Base-by-base conservation (phyloP, 2,888 invertebrate genomes). In the Stratiomys singularior region DNA sequence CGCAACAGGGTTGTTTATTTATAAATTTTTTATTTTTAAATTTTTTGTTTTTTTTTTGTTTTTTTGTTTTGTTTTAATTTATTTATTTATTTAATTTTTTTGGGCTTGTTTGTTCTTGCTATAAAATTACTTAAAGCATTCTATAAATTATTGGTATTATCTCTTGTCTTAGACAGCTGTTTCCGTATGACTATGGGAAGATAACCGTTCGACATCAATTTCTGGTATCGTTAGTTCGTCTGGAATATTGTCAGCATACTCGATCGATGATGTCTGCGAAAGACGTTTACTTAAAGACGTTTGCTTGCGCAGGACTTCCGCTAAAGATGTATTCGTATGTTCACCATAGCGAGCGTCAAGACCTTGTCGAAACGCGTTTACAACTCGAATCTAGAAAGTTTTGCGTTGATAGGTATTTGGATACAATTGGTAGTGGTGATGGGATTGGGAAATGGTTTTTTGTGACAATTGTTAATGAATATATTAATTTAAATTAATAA, bases 281-380 rank as follows among this genome's bases (percentile, higher is more conserved):
- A 95, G 92, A 87, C 96, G 93, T 91, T 96, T 96, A 88, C 93
- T 93, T 83, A 96, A 91, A 88, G 96, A 95, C 86, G 96, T 93
- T 91, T 96, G 96, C 90, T 96, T 96, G 88, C 96, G 94, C 86
- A 96, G 92, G 88, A 95, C 96, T 90, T 96, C 96, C 81, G 96
- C 96, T 88, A 96, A 92, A 89, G 96, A 94, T 88, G 95, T 94
- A 91, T 94, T 95, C 88, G 94, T 94, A 89, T 94, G 93, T 90
- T 96, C 96, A 89, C 96, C 95, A 87, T 92, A 93, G 87, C 96
- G 94, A 88, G 96, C 93, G 90, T 98, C 98, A 90, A 98, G 93
- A 89, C 98, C 98, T 93, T 98, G 97, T 89, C 99, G 98, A 93
- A 99, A 99, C 91, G 99, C 99, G 92, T 99, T 99, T 90, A 99